A percentile compares a stretch with the other conserved stretches of the same genome.
These are phyloP conservation scores for Slavum lentiscoides DNA, from an alignment of 2,888 invertebrate species.

Conservation along the genomic window DNA sequence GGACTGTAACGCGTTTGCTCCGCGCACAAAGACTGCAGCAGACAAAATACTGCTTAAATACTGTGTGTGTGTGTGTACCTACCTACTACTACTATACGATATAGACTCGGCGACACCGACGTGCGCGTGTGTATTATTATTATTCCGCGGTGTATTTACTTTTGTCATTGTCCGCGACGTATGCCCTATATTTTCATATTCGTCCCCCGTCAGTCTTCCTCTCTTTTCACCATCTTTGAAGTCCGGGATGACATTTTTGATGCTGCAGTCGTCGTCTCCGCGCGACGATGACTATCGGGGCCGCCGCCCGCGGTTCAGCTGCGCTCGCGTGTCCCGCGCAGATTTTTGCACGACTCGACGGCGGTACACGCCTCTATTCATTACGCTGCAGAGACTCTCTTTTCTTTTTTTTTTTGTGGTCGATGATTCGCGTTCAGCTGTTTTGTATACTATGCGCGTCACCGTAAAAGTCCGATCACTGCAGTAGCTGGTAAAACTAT, in stretches of 20 bases:
- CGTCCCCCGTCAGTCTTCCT: not conserved
- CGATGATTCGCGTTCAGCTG: no score
- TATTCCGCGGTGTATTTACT: conserved; percentile 49
- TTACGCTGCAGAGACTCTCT: no score
- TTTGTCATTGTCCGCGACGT: conserved; percentile 31
- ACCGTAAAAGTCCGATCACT: no score
- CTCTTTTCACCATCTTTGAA: conserved; percentile 16
- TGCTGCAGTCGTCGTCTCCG: not conserved
- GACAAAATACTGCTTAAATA: conserved; percentile 48
- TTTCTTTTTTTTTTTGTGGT: no score
- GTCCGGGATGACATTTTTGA: conserved; percentile 43
- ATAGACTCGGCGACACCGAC: conserved; percentile 43
- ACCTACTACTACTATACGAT: no score
- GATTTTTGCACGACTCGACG: conserved; percentile 28
- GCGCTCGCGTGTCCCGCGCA: conserved; percentile 25
- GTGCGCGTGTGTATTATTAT: conserved; percentile 33
- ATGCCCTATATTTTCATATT: no score
- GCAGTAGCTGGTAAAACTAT: no score
- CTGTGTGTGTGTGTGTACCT: no score
- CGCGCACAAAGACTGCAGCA: conserved; percentile 28
- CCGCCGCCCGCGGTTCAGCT: conserved; percentile 25
- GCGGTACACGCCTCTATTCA: no score
- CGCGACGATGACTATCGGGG: conserved; percentile 45
- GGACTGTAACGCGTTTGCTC: no score
- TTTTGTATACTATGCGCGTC: no score